These are phyloP conservation scores for Temnothorax rugatulus DNA, from an alignment of 2,888 invertebrate genomes.

Conservation along the genomic window DNA sequence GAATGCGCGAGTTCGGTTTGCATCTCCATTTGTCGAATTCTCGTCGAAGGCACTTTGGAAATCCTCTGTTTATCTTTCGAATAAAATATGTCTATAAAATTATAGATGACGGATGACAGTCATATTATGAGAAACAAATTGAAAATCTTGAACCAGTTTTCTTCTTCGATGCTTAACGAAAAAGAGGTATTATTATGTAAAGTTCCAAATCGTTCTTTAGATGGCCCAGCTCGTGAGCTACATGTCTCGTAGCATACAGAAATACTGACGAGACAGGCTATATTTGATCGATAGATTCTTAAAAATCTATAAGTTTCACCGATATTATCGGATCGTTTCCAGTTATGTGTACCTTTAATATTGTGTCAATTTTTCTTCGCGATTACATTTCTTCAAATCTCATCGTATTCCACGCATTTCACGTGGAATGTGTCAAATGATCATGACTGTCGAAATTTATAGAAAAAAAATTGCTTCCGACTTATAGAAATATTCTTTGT, in stretches of 20 bases:
- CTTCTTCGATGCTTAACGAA: neutral
- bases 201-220: neutral
- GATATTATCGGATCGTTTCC: conserved; percentile 3
- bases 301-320: conserved; percentile 16
- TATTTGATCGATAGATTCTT: conserved; percentile 8
- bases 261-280: neutral
- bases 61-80: neutral
- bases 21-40: conserved; percentile 9
- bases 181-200: neutral
- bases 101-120: neutral
- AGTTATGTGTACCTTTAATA: neutral
- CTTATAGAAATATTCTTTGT: conserved; percentile 9
- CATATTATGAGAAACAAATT: neutral
- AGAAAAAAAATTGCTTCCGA: neutral
- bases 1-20: conserved; percentile 24
- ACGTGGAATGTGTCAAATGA: neutral
- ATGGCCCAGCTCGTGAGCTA: neutral
- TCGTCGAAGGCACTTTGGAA: conserved; percentile 36
- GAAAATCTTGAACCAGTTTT: neutral
- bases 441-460: conserved; percentile 3
- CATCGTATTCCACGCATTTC: neutral
- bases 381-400: neutral
- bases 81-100: neutral
- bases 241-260: neutral
- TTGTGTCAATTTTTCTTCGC: neutral